Base-by-base conservation (phyloP, 2,888 invertebrate species). In the Ceramica pisi region DNA sequence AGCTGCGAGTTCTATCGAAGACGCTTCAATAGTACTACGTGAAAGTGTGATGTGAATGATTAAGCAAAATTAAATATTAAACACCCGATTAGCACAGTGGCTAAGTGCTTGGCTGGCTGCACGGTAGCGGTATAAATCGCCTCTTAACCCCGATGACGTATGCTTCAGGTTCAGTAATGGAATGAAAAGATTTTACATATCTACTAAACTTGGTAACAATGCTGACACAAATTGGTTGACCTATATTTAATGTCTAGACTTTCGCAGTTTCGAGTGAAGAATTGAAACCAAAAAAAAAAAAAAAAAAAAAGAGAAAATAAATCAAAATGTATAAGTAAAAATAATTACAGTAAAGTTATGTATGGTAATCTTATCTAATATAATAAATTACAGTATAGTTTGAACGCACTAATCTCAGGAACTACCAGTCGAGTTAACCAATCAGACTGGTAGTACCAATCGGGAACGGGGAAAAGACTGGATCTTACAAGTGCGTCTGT, bases 21-120 rank as follows among this genome's bases (percentile, higher is more conserved):
- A 55, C 48, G 19, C 41, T 23, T 9, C 9, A 50, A 50, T 75
- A 66, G 59, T 64, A 74, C 44, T 38, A 63, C 51, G 21, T n/a
- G 75, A 46, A 67, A 59, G 67, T 38, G 67, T 66, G 75, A 50
- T 21, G 50, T 38, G 67, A 72, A 75, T 72, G 44, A 48, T 67
- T 55, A 75, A 75, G 53, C 31, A 61, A 68, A 61, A 61, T 61
- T 55, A 74, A 76, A 50, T 67, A 75, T 75, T 67, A 46, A 73
- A 59, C n/a, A 75, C 44, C 16, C 60, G 35, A 61, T 76, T 68
- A 76, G 70, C 77, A 59, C 41, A 61, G 60, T 9, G 16, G 16
- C 48, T 76, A 68, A 55, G 44, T 51, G 75, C 50, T 68, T 67
- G 26, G 46, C 35, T 68, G 48, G 60, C 55, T 60, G 55, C 35